A percentile compares a stretch with the other conserved stretches of the same genome.
Conservation (phyloP, 2,888 invertebrate species). For the Agrochola circellaris region DNA sequence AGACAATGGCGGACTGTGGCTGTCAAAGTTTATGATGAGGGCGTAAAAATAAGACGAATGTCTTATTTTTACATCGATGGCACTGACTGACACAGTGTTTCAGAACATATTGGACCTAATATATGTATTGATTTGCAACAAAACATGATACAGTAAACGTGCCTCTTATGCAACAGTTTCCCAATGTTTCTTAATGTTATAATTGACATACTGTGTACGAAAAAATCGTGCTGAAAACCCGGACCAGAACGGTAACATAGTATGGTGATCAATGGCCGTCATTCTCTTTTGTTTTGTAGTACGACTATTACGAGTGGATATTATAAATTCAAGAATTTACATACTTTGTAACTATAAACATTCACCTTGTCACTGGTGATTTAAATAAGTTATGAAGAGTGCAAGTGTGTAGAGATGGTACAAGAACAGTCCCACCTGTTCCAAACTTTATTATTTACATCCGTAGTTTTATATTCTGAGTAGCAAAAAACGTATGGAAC, state of each 20-base stretch:
- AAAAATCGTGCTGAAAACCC: no score
- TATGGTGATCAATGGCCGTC: not conserved
- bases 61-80: not conserved
- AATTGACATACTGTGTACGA: not conserved
- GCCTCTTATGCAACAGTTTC: not conserved
- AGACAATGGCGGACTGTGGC: constrained; percentile 59
- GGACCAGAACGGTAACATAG: not conserved
- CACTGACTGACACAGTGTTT: not conserved
- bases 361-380: not conserved
- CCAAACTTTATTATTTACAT: not conserved
- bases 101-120: not conserved
- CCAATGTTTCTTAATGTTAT: not conserved
- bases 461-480: not conserved
- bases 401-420: not conserved
- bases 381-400: not conserved
- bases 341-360: not conserved
- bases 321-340: not conserved
- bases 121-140: not conserved
- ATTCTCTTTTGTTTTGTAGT: not conserved
- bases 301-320: not conserved
- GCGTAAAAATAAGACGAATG: not conserved
- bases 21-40: constrained; percentile 52
- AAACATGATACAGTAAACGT: not conserved
- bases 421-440: no score
- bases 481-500: constrained; percentile 3